Percentiles rank a stretch among this genome's conserved stretches.
Conservation (phyloP, 2,113 vertebrate species). For the Burhinus oedicnemus region DNA sequence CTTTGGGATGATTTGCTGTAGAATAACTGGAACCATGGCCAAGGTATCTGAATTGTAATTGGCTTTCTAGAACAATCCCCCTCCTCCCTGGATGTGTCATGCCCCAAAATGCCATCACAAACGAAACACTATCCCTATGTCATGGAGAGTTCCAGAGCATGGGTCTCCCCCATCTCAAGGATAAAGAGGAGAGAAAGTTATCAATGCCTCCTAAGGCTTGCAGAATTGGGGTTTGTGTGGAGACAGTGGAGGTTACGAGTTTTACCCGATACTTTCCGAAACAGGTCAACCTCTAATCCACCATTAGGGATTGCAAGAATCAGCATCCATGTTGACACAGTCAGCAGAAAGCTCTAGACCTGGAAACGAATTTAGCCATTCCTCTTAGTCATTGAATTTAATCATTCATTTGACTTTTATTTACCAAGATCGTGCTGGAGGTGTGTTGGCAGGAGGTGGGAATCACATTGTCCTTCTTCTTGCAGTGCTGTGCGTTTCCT, state of each 20-base stretch:
- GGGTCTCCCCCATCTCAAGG: not conserved
- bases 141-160: not conserved
- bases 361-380: not conserved
- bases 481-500: not conserved
- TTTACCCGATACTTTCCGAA: not conserved
- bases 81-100: accelerated
- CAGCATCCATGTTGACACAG: not conserved
- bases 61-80: not conserved
- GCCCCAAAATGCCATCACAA: not conserved
- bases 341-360: not conserved
- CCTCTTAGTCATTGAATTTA: not conserved
- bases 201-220: not conserved
- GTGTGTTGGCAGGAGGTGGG: not conserved
- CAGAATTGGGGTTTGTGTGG: not conserved
- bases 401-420: not conserved
- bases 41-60: not conserved
- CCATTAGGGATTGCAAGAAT: not conserved
- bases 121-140: not conserved
- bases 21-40: not conserved
- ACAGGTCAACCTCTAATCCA: not conserved
- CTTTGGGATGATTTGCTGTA: not conserved
- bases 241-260: not conserved
- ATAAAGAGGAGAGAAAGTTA: not conserved
- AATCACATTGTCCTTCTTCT: accelerated
- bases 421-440: not conserved